Conservation (phyloP, 2,888 invertebrate genomes). For the Macrosoma leucophasiata region DNA sequence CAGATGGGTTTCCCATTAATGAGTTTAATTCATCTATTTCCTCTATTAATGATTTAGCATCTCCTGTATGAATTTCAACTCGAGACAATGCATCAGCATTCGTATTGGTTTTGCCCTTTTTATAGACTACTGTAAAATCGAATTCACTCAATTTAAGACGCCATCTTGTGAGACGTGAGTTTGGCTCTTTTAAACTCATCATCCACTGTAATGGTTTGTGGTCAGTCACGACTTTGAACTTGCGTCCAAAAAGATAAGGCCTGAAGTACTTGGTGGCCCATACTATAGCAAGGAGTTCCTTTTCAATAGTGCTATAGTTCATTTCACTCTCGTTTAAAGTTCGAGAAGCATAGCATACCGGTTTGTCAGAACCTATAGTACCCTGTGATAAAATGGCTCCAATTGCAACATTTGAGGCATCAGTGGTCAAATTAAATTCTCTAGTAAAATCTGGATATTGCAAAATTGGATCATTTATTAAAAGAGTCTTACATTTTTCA, state of each 20-base stretch:
- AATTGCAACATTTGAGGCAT: constrained; percentile 24
- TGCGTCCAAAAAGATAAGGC: constrained; percentile 19
- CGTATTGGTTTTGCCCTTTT: constrained; percentile 26
- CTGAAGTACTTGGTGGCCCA: constrained; percentile 21
- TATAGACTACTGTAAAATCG: constrained; percentile 24
- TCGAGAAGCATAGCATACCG: constrained; percentile 21
- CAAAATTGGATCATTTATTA: constrained; percentile 22
- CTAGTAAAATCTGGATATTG: constrained; percentile 24
- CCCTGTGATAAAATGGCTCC: constrained; percentile 27
- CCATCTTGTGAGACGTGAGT: constrained; percentile 39
- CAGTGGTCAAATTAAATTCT: constrained; percentile 22
- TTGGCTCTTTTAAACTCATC: constrained; percentile 35
- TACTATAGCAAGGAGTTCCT: constrained; percentile 33
- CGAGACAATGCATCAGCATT: constrained; percentile 30
- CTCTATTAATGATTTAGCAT: too few species aligned
- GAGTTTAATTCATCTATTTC: too few species aligned
- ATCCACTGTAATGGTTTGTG: constrained; percentile 21
- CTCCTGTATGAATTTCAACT: too few species aligned
- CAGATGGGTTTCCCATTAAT: too few species aligned
- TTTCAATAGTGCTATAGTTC: constrained; percentile 32
- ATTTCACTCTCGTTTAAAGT: constrained; percentile 28
- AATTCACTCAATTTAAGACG: constrained; percentile 30
- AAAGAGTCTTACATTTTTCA: constrained; percentile 24
- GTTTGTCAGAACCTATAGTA: constrained; percentile 21
- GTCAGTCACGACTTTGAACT: constrained; percentile 21